Percentiles rank a stretch among this genome's conserved stretches.
These are phyloP conservation scores for Xiphophorus birchmanni DNA, from an alignment of 2,797 vertebrate genomes.

Conservation along the genomic window DNA sequence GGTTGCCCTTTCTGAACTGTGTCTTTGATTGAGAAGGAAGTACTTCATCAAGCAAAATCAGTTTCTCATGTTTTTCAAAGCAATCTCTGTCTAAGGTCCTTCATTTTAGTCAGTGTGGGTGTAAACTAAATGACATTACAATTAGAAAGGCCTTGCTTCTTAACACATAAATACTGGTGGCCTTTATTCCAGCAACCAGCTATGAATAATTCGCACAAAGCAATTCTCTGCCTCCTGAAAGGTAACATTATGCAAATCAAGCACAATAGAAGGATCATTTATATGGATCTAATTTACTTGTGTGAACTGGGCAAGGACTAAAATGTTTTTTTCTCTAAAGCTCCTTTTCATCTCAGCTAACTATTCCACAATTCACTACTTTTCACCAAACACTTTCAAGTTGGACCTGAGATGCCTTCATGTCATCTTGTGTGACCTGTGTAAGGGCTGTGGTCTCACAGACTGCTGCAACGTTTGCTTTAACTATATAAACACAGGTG, in stretches of 20 bases:
- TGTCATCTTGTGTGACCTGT: neutral
- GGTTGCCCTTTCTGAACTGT: constrained; percentile 19
- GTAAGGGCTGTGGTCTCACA: neutral
- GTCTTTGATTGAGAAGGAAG: constrained; percentile 22
- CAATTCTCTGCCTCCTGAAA: constrained; percentile 40
- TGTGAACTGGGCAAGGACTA: constrained; percentile 1
- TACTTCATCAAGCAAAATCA: constrained; percentile 29
- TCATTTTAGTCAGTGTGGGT: constrained; percentile 36
- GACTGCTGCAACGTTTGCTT: neutral
- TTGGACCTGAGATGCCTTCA: neutral
- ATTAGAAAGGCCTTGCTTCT: constrained; percentile 41
- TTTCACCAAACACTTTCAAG: neutral
- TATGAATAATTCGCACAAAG: constrained; percentile 40
- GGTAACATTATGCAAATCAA: constrained; percentile 63
- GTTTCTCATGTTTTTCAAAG: constrained; percentile 22
- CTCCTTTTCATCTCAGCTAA: neutral
- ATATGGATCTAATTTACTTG: constrained; percentile 22
- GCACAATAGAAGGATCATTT: constrained; percentile 46
- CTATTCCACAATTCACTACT: neutral
- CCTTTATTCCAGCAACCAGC: constrained; percentile 45
- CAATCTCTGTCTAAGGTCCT: constrained; percentile 20
- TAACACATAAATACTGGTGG: constrained; percentile 40
- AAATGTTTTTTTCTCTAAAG: neutral
- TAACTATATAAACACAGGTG: neutral
- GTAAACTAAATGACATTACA: constrained; percentile 43